These are phyloP conservation scores for Epirrita christyi DNA, from an alignment of 2,888 invertebrate genomes.

Conservation along the genomic window DNA sequence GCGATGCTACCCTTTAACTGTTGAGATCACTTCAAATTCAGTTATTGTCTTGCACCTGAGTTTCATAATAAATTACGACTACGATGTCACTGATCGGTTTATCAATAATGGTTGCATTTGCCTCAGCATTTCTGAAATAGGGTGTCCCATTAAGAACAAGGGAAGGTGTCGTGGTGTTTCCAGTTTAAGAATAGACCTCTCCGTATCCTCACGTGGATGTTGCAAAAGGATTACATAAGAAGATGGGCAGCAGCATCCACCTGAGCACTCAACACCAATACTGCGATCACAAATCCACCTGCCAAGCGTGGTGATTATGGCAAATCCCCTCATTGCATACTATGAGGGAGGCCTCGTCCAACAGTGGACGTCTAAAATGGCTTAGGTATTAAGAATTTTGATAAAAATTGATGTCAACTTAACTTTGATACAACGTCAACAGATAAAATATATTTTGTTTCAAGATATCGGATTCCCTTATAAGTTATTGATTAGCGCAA, in stretches of 20 bases:
- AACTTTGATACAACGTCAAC: conserved; percentile 43
- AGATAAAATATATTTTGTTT: conserved; percentile 53
- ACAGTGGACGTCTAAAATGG: no score
- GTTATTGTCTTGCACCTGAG: conserved; percentile 67
- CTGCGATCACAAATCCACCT: no score
- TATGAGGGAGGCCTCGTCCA: no score
- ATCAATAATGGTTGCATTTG: conserved; percentile 1
- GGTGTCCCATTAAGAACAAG: not conserved
- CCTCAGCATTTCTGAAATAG: conserved; percentile 11
- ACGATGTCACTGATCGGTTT: conserved; percentile 7
- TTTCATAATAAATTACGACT: conserved; percentile 51
- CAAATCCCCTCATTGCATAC: no score
- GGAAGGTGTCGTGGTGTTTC: no score
- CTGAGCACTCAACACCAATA: no score
- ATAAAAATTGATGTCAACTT: not conserved
- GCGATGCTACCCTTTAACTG: conserved; percentile 71
- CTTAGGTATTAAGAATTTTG: no score
- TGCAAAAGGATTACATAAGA: no score
- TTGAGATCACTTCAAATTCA: conserved; percentile 69
- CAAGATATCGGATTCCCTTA: conserved; percentile 71
- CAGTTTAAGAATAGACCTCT: no score
- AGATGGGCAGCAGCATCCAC: no score
- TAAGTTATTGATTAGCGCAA: conserved; percentile 83
- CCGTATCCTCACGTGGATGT: no score
- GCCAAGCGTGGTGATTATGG: no score